Base-by-base conservation (phyloP, 1,140 invertebrate genomes). In the Gryllus bimaculatus region DNA sequence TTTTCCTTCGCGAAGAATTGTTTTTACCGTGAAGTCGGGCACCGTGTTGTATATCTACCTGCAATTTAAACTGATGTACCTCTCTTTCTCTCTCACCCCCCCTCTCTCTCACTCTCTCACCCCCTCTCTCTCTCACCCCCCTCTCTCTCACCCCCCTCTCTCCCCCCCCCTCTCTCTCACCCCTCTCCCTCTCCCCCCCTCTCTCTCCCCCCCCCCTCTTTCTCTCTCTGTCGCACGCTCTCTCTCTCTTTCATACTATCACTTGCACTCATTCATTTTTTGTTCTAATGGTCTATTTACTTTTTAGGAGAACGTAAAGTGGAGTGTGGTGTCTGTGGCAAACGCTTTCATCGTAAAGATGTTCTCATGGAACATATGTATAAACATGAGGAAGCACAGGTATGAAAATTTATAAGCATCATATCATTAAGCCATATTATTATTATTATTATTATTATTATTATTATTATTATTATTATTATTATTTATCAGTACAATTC, bases 281-380 rank as follows among this genome's bases (percentile, higher is more conserved):
- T 1, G 39, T 20, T 18, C 20, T 77, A 18, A 48, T 12, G 1
- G 3, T 66, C 12, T 78, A 21, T 79, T 83, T 74, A 76, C 74
- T 78, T 85, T 20, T 84, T 86, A 82, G 87, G 87, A 7, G 87
- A 88, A 75, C 87, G 86, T 80, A 84, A 82, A 78, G 85, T 84
- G 74, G 82, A 83, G 39, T 89, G 88, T 83, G 83, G 84, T 26
- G 82, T 85, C 26, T 89, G 88, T 81, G 83, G 83, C 8, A 88
- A 88, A 80, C 82, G 81, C 48, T 89, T 89, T 81, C 87, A 88
- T 82, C 84, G 87, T 54, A 84, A 85, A 47, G 85, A 86, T 75
- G 84, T 87, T 54, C 82, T 89, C 8, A 84, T 85, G 74, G 84
- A 87, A 74, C 88, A 89, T 81, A 81, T 82, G 80, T 80, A 83